Base-by-base conservation (phyloP, 2,113 vertebrate genomes). In the Ceyx melanurus region DNA sequence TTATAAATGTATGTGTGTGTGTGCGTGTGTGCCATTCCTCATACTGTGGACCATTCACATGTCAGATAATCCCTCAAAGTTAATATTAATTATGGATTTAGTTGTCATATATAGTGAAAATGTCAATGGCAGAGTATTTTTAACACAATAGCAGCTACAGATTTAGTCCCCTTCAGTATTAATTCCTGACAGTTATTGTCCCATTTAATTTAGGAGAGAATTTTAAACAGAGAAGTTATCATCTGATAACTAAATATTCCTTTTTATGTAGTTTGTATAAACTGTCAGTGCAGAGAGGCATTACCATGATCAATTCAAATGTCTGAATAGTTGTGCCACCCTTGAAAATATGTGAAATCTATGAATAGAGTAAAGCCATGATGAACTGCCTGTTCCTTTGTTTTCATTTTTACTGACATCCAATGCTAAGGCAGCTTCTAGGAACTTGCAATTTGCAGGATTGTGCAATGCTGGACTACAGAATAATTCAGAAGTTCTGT, bases 261-360 rank as follows among this genome's bases (percentile, higher is more conserved):
- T 86, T 94, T 92, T 84, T 65, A 78, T 82, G 45, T 90, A 61
- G 33, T 89, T 90, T 93, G 42, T 93, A 86, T 78, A 91, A 86
- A 67, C 54, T 81, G 61, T 87, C 84, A 92, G 57, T 61, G 53
- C 77, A 75, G 21, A 90, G 60, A 92, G n/a, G 42, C 37, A 86
- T 60, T 89, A 83, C 58, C 51, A 29, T 22, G 70, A 90, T 89
- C 70, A 42, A 64, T 84, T 86, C 61, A 84, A 83, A 75, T 40
- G 17, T 51, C 60, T 78, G 60, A 90, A 83, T 90, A 80, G 42
- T 74, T 88, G 73, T 82, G 61, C 43, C 86, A 82, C 20, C 43
- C 48, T 71, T 81, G 61, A 81, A 90, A 90, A 61, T 75, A 40
- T 46, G n/a, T 66, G 51, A 83, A 91, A 92, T 88, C 68, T 46